Conservation (phyloP, 1,140 invertebrate species). For the Drosophila willistoni region DNA sequence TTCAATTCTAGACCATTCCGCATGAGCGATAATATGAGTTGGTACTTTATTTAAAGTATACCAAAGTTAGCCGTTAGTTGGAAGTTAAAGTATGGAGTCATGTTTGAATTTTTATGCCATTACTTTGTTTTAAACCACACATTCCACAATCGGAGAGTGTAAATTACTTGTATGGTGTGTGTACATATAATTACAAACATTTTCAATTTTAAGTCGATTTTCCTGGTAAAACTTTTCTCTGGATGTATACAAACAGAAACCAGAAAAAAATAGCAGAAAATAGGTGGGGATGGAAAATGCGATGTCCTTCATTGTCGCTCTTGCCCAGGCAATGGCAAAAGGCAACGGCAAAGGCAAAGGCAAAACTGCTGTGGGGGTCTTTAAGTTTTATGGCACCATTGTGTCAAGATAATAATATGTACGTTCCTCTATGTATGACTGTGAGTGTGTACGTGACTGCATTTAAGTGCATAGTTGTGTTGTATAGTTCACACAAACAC, state of each 20-base stretch:
- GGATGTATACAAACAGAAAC: background rate
- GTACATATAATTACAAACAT: constrained; percentile 10
- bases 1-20: background rate
- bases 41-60: background rate
- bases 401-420: constrained; percentile 82
- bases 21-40: background rate
- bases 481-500: constrained; percentile 32
- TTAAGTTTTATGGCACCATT: constrained; percentile 82
- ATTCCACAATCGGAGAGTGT: background rate
- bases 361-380: constrained; percentile 72
- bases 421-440: constrained; percentile 34
- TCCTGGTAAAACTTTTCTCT: constrained; percentile 2
- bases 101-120: constrained; percentile 4
- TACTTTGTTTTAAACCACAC: background rate
- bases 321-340: constrained; percentile 18
- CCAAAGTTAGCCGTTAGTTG: background rate
- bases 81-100: background rate
- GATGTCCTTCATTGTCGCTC: constrained; percentile 47
- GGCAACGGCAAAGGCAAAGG: constrained; percentile 33
- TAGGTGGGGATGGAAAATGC: constrained; percentile 39
- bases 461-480: constrained; percentile 81
- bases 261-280: background rate
- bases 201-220: constrained; percentile 9
- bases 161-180: constrained; percentile 2
- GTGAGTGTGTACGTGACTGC: constrained; percentile 68